Percentiles rank a stretch among this genome's conserved stretches.
These are phyloP conservation scores for Cebus imitator DNA, from an alignment of 2,113 vertebrate species.

Conservation along the genomic window DNA sequence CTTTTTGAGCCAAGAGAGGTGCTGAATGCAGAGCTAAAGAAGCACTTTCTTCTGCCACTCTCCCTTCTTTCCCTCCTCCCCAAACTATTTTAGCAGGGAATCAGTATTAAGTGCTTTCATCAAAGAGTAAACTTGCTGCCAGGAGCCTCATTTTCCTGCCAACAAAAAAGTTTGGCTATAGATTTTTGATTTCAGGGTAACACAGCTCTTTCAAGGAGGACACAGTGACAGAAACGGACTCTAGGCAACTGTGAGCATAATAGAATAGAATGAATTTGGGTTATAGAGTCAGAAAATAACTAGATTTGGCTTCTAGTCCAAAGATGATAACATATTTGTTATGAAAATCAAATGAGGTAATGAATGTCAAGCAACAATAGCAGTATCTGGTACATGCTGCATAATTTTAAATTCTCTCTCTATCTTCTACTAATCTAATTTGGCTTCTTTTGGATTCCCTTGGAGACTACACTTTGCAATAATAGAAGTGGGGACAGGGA, in stretches of 20 bases:
- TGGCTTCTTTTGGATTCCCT: not conserved
- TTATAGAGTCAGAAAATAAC: not conserved
- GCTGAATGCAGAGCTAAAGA: not conserved
- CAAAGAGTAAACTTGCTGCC: slow-evolving; percentile 1
- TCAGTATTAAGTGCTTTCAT: slow-evolving; percentile 18
- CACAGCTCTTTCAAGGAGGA: not conserved
- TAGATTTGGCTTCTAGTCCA: not conserved
- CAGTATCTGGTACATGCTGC: not conserved
- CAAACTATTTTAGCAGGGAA: not conserved
- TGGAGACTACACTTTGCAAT: not conserved
- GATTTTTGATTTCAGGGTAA: slow-evolving; percentile 38
- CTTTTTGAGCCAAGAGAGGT: not conserved
- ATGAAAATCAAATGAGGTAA: not conserved
- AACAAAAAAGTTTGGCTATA: not conserved
- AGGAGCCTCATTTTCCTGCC: not conserved
- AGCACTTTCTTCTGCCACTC: not conserved
- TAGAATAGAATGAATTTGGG: not conserved
- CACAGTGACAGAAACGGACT: not conserved
- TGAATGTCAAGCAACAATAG: not conserved
- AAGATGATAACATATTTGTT: not conserved
- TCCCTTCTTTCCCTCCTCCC: not conserved
- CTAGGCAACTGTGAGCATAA: not conserved
- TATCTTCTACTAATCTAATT: not conserved
- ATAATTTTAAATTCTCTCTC: not conserved
- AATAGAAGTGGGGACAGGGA: not conserved